phyloP scores from a whole-genome alignment of 2,888 invertebrate species.

The Dicranocentrus wangi region DNA sequence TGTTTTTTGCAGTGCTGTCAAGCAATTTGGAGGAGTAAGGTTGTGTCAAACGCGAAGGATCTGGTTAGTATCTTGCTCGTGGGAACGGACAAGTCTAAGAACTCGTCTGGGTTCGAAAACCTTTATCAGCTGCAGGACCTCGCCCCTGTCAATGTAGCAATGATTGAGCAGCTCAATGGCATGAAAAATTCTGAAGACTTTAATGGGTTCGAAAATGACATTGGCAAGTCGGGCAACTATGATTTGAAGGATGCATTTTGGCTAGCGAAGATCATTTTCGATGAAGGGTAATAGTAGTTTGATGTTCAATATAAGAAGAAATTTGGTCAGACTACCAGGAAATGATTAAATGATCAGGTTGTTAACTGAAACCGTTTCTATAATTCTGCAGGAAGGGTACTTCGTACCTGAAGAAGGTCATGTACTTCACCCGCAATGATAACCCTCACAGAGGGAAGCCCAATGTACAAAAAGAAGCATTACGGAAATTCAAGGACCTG shows the following conservation, averaged over 20 bases:
- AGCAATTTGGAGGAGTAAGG: conserved; percentile 67
- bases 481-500: conserved; percentile 68
- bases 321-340: neutral
- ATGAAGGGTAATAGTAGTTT: conserved; percentile 65
- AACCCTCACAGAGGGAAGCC: conserved; percentile 64
- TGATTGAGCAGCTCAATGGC: conserved; percentile 66
- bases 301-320: neutral
- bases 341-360: neutral
- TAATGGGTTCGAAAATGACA: conserved; percentile 66
- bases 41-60: conserved; percentile 67
- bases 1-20: conserved; percentile 70
- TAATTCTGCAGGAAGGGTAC: conserved; percentile 60
- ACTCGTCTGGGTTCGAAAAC: conserved; percentile 64
- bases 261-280: conserved; percentile 67
- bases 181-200: conserved; percentile 60
- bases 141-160: conserved; percentile 60
- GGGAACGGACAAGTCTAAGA: conserved; percentile 67
- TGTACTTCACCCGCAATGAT: conserved; percentile 69
- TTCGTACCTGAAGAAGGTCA: conserved; percentile 65
- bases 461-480: conserved; percentile 58
- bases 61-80: conserved; percentile 66
- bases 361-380: neutral
- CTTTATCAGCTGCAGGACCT: conserved; percentile 68
- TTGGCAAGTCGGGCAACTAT: conserved; percentile 63
- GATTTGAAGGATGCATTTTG: conserved; percentile 70